These are phyloP conservation scores for Drosophila emarginata DNA, from an alignment of 2,888 invertebrate species.

Conservation along the genomic window DNA sequence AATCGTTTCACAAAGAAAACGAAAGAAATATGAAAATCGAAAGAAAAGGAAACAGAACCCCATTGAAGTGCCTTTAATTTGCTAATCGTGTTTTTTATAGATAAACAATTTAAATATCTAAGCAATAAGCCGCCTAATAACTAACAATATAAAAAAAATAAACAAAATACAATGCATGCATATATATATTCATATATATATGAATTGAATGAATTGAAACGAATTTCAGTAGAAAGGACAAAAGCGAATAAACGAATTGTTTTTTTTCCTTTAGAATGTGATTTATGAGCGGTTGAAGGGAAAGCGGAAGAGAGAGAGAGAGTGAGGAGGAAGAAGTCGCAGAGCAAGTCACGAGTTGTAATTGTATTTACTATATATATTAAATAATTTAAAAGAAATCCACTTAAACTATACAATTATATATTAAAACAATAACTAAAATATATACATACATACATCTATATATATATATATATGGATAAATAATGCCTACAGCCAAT, in stretches of 20 bases:
- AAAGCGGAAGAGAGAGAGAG: not conserved
- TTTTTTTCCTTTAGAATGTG: slow-evolving; percentile 21
- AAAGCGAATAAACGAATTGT: slow-evolving; percentile 27
- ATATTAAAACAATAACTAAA: slow-evolving; percentile 25
- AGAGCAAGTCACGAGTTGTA: slow-evolving; percentile 14
- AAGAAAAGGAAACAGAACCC: slow-evolving; percentile 51
- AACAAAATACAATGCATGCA: slow-evolving; percentile 30
- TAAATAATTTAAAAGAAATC: slow-evolving; percentile 18
- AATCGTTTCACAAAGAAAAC: slow-evolving; percentile 40
- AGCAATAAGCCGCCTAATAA: slow-evolving; percentile 25
- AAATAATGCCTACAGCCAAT: slow-evolving; percentile 10
- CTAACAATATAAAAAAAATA: slow-evolving; percentile 2
- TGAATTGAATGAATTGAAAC: slow-evolving; percentile 45
- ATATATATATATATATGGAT: not conserved
- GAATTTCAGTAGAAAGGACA: slow-evolving; percentile 55
- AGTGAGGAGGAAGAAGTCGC: not conserved
- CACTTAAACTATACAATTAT: slow-evolving; percentile 19
- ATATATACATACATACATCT: slow-evolving; percentile 16
- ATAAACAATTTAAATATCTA: slow-evolving; percentile 56
- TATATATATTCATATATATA: slow-evolving; percentile 28
- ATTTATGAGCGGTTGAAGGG: slow-evolving; percentile 1
- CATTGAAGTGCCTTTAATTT: slow-evolving; percentile 75
- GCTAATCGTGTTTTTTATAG: slow-evolving; percentile 73
- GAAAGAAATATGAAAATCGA: not conserved
- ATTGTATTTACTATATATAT: slow-evolving; percentile 19